A percentile compares a stretch with the other conserved stretches of the same genome.
Conservation (phyloP, 1,140 invertebrate genomes). For the Musca domestica region DNA sequence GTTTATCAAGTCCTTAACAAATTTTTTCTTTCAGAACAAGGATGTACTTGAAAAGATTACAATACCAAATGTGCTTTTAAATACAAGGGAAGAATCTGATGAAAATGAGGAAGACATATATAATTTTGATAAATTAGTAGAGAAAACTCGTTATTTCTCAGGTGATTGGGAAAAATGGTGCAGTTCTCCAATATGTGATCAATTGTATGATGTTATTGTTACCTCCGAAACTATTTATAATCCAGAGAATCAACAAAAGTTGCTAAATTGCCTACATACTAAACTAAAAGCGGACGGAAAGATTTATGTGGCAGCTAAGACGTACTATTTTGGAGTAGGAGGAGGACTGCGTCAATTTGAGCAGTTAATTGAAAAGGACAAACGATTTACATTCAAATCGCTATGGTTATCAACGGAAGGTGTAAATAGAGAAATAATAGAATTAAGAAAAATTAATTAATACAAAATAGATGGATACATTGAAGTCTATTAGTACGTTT, state of each 20-base stretch:
- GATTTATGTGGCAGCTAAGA: slow-evolving; percentile 77
- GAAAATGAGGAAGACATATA: slow-evolving; percentile 50
- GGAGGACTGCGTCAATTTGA: slow-evolving; percentile 75
- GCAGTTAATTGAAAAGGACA: slow-evolving; percentile 59
- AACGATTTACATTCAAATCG: slow-evolving; percentile 57
- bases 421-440: slow-evolving; percentile 23
- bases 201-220: slow-evolving; percentile 78
- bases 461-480: too few species aligned
- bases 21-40: slow-evolving; percentile 35
- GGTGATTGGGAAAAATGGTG: slow-evolving; percentile 78
- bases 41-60: slow-evolving; percentile 58
- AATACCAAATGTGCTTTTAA: slow-evolving; percentile 75
- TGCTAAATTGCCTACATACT: slow-evolving; percentile 67
- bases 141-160: slow-evolving; percentile 65
- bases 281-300: slow-evolving; percentile 66
- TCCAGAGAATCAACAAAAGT: slow-evolving; percentile 71
- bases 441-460: slow-evolving; percentile 15
- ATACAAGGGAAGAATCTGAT: slow-evolving; percentile 58
- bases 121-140: slow-evolving; percentile 3
- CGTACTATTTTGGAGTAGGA: slow-evolving; percentile 87
- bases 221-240: slow-evolving; percentile 93
- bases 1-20: too few species aligned
- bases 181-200: slow-evolving; percentile 52
- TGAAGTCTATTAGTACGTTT: too few species aligned
- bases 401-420: slow-evolving; percentile 54